Evolutionary conservation across 2,113 vertebrate species (phyloP).

Genomic region (Felis chaus): DNA sequence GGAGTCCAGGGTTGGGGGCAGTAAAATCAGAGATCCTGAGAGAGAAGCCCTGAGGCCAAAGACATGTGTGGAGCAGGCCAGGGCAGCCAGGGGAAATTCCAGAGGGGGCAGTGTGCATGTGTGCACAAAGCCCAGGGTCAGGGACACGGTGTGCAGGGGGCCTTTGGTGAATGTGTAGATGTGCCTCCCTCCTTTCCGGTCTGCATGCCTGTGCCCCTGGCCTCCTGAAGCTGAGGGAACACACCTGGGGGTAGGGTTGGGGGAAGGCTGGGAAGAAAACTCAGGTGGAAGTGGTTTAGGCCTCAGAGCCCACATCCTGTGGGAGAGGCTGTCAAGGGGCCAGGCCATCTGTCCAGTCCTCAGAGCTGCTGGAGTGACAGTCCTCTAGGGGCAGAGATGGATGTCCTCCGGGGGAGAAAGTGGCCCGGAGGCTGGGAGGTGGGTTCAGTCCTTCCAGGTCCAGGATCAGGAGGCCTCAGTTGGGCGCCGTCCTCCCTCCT

Average conservation of each 20-base stretch:
- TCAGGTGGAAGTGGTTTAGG: constrained; percentile 61
- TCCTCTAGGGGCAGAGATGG: constrained; percentile 44
- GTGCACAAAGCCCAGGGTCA: not conserved
- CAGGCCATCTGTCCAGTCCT: constrained; percentile 1
- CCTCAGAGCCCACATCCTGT: constrained; percentile 63
- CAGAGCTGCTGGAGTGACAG: constrained; percentile 8
- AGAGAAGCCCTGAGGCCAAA: constrained; percentile 70
- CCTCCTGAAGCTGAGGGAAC: constrained; percentile 23
- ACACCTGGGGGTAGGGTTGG: not conserved
- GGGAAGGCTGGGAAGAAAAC: constrained; percentile 5
- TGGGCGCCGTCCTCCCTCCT: not conserved
- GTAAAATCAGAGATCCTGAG: constrained; percentile 74
- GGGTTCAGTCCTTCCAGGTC: not conserved
- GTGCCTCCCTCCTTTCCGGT: not conserved
- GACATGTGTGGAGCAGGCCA: constrained; percentile 2
- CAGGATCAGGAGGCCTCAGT: constrained; percentile 59
- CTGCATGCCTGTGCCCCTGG: not conserved
- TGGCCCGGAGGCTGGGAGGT: not conserved
- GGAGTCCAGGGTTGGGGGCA: not conserved
- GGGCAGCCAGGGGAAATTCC: not conserved
- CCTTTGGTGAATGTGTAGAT: constrained; percentile 28
- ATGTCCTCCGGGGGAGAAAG: not conserved
- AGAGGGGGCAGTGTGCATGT: not conserved
- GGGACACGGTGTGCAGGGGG: not conserved
- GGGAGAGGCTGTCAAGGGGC: not conserved